Base-by-base conservation (phyloP, 2,888 invertebrate species). In the Slavum lentiscoides region DNA sequence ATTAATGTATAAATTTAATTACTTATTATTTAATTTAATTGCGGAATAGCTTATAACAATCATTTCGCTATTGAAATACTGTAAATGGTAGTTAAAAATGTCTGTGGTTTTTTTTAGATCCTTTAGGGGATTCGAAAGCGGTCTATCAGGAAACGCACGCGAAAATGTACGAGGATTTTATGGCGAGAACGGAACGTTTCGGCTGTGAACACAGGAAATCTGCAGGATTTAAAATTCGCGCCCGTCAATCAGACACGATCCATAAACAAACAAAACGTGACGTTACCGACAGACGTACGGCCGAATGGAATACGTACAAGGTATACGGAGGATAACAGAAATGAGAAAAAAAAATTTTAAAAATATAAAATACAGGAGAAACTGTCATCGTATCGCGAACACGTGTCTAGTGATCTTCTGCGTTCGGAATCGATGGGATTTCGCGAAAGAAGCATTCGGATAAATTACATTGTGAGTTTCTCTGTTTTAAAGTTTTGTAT, bases 381-480 rank as follows among this genome's bases (percentile, higher is more conserved):
- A 77, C 19, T 77, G 8, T 21, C 15, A 37, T 53, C 61, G 6
- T 17, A 53, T 55, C 3, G 15, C 49, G 17, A 21, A 53, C 11
- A 3, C 13, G 49, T 3, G 49, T 49, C 1, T 3, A 13, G 49
- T 9, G 43, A 9, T 43, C 43, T 5, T 9, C 7, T 43, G 1
- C n/a, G 17, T 9, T 2, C 8, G 39, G 30, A 8, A 15, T n/a
- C 77, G 19, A 30, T 19, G 2, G 62, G 62, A 70, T 13, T 23
- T 37, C 69, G 70, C 17, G 39, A 70, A 13, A 49, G 70, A n/a
- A 80, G 77, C 23, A 39, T 70, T 64, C 77, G 77, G 8, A 64
- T 13, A 15, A 70, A 80, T 64, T 3, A 39, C 19, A 64, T 80
- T 13, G 77, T 80, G 21, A 80, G 49, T 49, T 2, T 43, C 9